Conservation (phyloP, 2,113 vertebrate species). For the Sapajus apella region DNA sequence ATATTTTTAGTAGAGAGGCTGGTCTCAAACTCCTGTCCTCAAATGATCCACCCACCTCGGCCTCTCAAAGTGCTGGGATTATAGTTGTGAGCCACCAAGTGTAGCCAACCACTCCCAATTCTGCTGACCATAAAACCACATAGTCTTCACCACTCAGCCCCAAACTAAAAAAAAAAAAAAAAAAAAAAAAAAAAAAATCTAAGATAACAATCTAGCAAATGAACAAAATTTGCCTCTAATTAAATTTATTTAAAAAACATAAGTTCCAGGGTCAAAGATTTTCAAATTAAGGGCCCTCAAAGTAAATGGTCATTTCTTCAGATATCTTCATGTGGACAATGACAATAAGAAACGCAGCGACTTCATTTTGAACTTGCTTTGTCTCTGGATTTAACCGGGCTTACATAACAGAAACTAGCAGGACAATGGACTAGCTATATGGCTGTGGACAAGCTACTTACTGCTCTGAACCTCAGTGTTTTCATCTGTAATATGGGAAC, state of each 20-base stretch:
- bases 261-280: neutral
- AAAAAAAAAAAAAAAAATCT: neutral
- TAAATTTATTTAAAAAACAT: neutral
- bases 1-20: too few relatives aligned
- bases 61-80: too few relatives aligned
- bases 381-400: neutral
- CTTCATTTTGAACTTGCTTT: neutral
- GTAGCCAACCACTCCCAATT: neutral
- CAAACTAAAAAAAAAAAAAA: neutral
- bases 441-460: neutral
- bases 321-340: neutral
- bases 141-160: neutral
- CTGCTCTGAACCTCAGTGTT: neutral
- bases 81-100: too few relatives aligned
- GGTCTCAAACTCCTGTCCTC: too few relatives aligned
- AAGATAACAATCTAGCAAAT: neutral
- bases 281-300: neutral
- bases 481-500: neutral
- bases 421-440: fast-evolving
- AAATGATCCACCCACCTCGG: too few relatives aligned
- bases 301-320: neutral
- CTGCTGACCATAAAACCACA: neutral
- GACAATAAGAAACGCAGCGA: neutral
- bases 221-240: neutral
- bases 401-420: neutral